Base-by-base conservation (phyloP, 2,888 invertebrate genomes). In the Thereva unica region DNA sequence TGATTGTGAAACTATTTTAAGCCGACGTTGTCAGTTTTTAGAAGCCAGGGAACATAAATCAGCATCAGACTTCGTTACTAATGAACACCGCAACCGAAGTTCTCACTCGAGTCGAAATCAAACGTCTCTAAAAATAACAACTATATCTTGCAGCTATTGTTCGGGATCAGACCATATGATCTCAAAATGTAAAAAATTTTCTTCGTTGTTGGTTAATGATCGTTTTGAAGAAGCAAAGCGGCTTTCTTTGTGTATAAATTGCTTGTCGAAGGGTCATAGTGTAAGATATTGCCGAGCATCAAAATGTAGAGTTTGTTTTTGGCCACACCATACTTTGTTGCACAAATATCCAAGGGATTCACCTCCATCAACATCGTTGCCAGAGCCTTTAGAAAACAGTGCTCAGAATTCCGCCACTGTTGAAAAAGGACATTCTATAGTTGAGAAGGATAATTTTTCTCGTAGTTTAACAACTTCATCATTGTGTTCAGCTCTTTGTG, bases 1-100 rank as follows among this genome's bases (percentile, higher is more conserved):
- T 8, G 49, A 70, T 9, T 70, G 68, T 42, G 23, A 66, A 2
- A 59, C 40, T 35, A 10, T 67, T 12, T 55, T 68, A 2, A 61
- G 59, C 41, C 66, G 66, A 52, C 54, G 64, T 4, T 68, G 66
- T 35, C 68, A 65, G 63, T 64, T 64, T 53, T 42, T 70, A 35
- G 67, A 68, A 54, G 5, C 54, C 5, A 5, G 40, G 7, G 54
- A 54, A 6, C 9, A 8, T 6, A 54, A 54, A 37, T 38, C 38
- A 53, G 42, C 52, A 64, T 6, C 44, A 4, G n/a, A n/a, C n/a
- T n/a, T n/a, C n/a, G n/a, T n/a, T 8, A 6, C 6, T 56, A 10
- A 7, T 34, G 9, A 5, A 10, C 23, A 12, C 9, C 40, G 38
- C 12, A 59, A 47, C 4, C 35, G 9, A 45, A 37, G 12, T n/a